phyloP scores from a whole-genome alignment of 2,797 vertebrate species.

The Micrastur ruficollis region DNA sequence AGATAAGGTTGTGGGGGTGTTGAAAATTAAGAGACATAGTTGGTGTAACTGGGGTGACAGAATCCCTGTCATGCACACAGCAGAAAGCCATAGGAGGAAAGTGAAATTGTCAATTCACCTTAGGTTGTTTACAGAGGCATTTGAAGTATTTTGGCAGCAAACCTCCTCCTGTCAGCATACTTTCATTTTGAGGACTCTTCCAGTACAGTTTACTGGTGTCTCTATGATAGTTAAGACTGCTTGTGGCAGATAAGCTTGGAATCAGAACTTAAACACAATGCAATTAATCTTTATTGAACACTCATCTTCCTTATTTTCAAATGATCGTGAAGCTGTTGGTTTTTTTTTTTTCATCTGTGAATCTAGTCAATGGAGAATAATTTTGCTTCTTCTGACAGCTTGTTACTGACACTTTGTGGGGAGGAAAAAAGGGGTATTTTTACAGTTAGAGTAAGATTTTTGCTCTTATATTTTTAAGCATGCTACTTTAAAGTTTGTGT shows the following conservation, averaged over 20 bases:
- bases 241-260: neutral
- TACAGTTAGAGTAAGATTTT: neutral
- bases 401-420: neutral
- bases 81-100: neutral
- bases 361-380: neutral
- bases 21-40: neutral
- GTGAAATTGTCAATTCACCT: neutral
- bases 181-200: neutral
- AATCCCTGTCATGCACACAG: neutral
- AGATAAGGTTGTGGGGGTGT: neutral
- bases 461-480: neutral
- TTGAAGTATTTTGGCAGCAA: neutral
- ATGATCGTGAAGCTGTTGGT: neutral
- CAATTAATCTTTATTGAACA: neutral
- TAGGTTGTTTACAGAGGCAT: neutral
- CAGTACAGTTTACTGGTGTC: neutral
- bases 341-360: neutral
- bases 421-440: neutral
- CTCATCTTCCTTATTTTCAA: neutral
- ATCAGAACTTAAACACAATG: neutral
- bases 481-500: neutral
- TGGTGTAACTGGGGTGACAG: neutral
- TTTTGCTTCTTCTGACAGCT: neutral
- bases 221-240: neutral
- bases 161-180: neutral